A percentile compares a stretch with the other conserved stretches of the same genome.
Conservation (phyloP, 2,888 invertebrate genomes). For the Pandemis heparana region DNA sequence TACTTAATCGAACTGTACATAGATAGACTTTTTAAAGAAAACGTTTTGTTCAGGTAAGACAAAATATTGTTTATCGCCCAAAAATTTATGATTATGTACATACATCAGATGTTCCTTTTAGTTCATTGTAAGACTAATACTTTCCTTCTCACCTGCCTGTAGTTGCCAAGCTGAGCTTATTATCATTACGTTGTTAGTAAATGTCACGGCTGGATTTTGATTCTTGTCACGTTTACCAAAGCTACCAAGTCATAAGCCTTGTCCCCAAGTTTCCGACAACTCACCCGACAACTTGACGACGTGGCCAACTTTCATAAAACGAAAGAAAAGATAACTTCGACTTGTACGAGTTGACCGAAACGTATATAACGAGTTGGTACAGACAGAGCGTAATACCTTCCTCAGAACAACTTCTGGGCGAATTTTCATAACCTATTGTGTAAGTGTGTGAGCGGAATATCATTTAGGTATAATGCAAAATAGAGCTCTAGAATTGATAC, state of each 20-base stretch:
- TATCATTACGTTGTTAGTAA: constrained; percentile 31
- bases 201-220: constrained; percentile 37
- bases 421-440: constrained; percentile 20
- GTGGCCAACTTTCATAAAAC: constrained; percentile 42
- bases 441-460: background rate
- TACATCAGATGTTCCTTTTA: no score
- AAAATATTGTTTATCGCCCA: no score
- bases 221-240: constrained; percentile 48
- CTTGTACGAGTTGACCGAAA: constrained; percentile 39
- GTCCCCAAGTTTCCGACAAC: constrained; percentile 50
- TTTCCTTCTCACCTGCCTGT: background rate
- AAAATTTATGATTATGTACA: no score
- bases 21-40: no score
- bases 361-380: constrained; percentile 30
- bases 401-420: background rate
- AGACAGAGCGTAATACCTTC: constrained; percentile 10
- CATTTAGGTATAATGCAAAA: background rate
- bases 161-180: constrained; percentile 20
- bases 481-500: background rate
- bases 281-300: constrained; percentile 42
- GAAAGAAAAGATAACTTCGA: constrained; percentile 39
- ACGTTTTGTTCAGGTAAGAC: no score
- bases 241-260: constrained; percentile 58
- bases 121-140: no score
- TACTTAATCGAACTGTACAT: no score